phyloP scores from a whole-genome alignment of 2,797 vertebrate genomes.

The Aeoliscus strigatus region DNA sequence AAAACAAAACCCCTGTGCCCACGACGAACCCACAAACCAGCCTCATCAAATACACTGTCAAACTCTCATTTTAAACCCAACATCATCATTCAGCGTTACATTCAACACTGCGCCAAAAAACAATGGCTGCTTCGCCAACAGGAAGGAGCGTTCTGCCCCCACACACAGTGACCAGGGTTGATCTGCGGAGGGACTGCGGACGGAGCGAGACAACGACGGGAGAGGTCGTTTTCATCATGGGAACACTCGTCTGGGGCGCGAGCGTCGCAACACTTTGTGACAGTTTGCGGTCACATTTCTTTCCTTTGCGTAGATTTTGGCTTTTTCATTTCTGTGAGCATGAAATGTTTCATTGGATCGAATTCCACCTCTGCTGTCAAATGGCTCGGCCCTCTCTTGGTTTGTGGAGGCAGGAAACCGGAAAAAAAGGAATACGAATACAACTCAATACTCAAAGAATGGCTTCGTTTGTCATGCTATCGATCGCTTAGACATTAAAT shows the following conservation, averaged over 20 bases:
- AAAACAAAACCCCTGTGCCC: conserved; percentile 43
- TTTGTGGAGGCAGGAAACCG: conserved; percentile 29
- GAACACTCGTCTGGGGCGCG: background rate
- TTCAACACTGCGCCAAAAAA: conserved; percentile 50
- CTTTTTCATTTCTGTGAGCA: too few relatives aligned
- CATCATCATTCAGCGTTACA: conserved; percentile 47
- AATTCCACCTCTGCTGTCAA: too few relatives aligned
- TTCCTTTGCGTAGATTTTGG: too few relatives aligned
- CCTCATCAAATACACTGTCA: conserved; percentile 19
- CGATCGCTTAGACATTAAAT: conserved; percentile 33
- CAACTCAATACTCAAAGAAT: conserved; percentile 34
- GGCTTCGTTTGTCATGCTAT: conserved; percentile 40
- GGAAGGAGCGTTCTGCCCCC: conserved; percentile 20
- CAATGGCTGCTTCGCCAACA: conserved; percentile 26
- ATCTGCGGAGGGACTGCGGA: conserved; percentile 26
- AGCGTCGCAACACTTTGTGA: too few relatives aligned
- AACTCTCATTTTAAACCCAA: conserved; percentile 8
- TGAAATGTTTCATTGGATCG: too few relatives aligned
- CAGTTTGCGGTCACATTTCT: too few relatives aligned
- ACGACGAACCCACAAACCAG: conserved; percentile 34
- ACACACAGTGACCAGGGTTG: conserved; percentile 11
- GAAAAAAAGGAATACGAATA: conserved; percentile 23
- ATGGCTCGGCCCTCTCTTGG: conserved; percentile 37
- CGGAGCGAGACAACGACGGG: conserved; percentile 30
- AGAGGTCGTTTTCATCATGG: conserved; percentile 32